Percentiles rank a stretch among this genome's conserved stretches.
Conservation (phyloP, 2,888 invertebrate species). For the Ditula angustiorana region DNA sequence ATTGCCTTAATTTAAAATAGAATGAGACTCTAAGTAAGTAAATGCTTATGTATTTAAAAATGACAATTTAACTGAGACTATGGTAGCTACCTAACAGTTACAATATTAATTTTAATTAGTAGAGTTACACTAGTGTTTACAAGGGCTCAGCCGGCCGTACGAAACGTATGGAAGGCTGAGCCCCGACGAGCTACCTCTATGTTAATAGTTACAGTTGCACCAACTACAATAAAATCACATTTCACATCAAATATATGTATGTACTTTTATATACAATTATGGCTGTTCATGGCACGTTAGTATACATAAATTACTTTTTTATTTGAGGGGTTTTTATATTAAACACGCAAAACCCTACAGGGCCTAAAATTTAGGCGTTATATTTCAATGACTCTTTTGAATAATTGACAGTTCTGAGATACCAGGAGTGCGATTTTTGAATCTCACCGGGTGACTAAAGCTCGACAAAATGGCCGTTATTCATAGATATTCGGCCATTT, state of each 20-base stretch:
- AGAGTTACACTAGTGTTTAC: constrained; percentile 13
- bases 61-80: constrained; percentile 29
- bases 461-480: too few relatives aligned
- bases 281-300: constrained; percentile 27
- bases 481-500: too few relatives aligned
- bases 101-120: constrained; percentile 23
- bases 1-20: constrained; percentile 9
- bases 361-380: constrained; percentile 2
- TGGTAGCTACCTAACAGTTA: constrained; percentile 24
- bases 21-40: constrained; percentile 25
- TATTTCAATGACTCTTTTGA: too few relatives aligned
- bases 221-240: constrained; percentile 19
- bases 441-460: too few relatives aligned
- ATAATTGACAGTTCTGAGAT: too few relatives aligned
- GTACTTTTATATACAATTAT: constrained; percentile 23
- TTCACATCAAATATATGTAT: constrained; percentile 11
- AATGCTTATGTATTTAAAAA: constrained; percentile 16
- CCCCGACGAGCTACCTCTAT: background rate
- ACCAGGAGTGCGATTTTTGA: too few relatives aligned
- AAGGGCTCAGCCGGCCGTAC: constrained; percentile 20
- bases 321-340: constrained; percentile 5
- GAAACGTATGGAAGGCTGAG: constrained; percentile 7
- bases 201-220: constrained; percentile 25
- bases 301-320: background rate
- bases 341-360: too few relatives aligned